Conservation (phyloP, 2,113 vertebrate genomes). For the Hirundichthys speculiger region DNA sequence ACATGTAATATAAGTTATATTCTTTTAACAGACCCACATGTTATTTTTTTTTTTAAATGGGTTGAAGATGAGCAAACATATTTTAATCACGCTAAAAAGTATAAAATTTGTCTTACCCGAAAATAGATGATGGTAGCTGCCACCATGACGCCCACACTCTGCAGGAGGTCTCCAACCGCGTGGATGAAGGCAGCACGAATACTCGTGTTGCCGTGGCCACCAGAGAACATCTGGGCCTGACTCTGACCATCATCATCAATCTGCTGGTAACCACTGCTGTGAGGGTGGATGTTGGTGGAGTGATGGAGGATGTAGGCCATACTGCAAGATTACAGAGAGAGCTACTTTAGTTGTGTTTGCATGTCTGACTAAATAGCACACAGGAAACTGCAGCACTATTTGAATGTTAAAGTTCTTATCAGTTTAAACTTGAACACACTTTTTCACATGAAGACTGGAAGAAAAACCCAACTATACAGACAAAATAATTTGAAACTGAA, state of each 20-base stretch:
- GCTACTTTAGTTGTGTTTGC: too few relatives aligned
- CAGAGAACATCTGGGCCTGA: conserved; percentile 65
- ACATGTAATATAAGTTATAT: too few relatives aligned
- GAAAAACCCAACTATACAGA: too few relatives aligned
- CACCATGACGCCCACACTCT: conserved; percentile 92
- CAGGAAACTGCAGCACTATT: too few relatives aligned
- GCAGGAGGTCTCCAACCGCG: conserved; percentile 94
- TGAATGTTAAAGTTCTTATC: too few relatives aligned
- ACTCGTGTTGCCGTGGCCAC: conserved; percentile 88
- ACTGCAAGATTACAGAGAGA: conserved; percentile 69
- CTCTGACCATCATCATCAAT: conserved; percentile 84
- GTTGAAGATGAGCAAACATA: conserved; percentile 8
- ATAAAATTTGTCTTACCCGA: conserved; percentile 83
- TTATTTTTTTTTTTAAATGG: too few relatives aligned
- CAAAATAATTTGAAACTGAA: too few relatives aligned
- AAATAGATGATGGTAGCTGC: conserved; percentile 95
- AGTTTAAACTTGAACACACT: too few relatives aligned
- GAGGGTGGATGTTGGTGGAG: conserved; percentile 83
- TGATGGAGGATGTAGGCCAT: conserved; percentile 98
- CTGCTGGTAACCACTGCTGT: conserved; percentile 87
- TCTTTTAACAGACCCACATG: too few relatives aligned
- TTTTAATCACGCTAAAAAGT: conserved; percentile 29
- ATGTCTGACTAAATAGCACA: too few relatives aligned
- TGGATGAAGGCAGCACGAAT: conserved; percentile 95
- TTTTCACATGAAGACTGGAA: too few relatives aligned